Conservation (phyloP, 2,888 invertebrate genomes). For the Lochmaea capreae region DNA sequence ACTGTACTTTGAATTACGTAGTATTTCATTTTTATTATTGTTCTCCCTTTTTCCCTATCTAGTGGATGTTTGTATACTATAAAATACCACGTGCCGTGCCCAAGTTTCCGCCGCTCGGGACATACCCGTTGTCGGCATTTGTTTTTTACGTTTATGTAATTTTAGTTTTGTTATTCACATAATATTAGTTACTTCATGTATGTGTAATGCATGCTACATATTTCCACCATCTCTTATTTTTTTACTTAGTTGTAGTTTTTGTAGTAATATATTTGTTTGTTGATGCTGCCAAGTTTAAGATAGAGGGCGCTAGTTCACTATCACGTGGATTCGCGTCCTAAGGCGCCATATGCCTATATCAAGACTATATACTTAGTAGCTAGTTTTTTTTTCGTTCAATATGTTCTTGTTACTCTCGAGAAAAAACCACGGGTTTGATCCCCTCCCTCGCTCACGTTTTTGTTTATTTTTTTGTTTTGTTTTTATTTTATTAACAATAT, state of each 20-base stretch:
- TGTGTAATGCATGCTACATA: slow-evolving; percentile 64
- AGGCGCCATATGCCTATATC: slow-evolving; percentile 45
- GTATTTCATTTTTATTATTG: slow-evolving; percentile 47
- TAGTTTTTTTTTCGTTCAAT: slow-evolving; percentile 51
- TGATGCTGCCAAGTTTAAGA: slow-evolving; percentile 68
- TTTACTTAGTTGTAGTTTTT: slow-evolving; percentile 62
- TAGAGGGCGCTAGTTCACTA: slow-evolving; percentile 53
- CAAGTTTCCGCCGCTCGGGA: slow-evolving; percentile 53
- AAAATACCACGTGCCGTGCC: slow-evolving; percentile 62
- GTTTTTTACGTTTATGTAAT: slow-evolving; percentile 58
- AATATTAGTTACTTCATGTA: slow-evolving; percentile 54
- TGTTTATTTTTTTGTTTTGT: slow-evolving; percentile 13
- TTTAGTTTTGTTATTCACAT: slow-evolving; percentile 56
- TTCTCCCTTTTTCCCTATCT: slow-evolving; percentile 45
- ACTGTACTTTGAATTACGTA: slow-evolving; percentile 58
- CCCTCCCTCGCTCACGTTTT: neutral
- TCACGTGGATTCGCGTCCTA: slow-evolving; percentile 15
- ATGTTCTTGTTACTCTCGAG: slow-evolving; percentile 43
- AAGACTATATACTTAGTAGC: slow-evolving; percentile 60
- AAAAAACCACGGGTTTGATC: slow-evolving; percentile 43
- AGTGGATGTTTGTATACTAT: slow-evolving; percentile 51
- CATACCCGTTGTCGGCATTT: slow-evolving; percentile 48
- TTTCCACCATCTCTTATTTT: slow-evolving; percentile 51
- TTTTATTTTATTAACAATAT: slow-evolving; percentile 16
- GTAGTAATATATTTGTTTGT: slow-evolving; percentile 64